Base-by-base conservation (phyloP, 2,113 vertebrate genomes). In the Platysternon megacephalum region DNA sequence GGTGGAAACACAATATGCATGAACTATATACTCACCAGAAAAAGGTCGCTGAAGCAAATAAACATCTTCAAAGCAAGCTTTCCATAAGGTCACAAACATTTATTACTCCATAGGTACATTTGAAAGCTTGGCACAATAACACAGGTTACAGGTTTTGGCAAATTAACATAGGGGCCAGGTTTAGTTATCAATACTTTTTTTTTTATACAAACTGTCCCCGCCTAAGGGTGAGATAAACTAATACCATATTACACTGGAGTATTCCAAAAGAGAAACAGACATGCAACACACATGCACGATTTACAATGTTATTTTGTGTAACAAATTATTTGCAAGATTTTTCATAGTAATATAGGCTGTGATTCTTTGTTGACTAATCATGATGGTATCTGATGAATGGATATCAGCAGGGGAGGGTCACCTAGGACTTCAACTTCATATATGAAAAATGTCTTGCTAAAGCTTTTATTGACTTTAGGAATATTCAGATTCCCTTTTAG, bases 401-500 rank as follows among this genome's bases (percentile, higher is more conserved):
- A 4, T 86, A 78, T 87, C 95, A 93, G 88, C 93, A 83, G 93
- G 88, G 94, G 84, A 94, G 56, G 91, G 85, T 87, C 91, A n/a
- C 94, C 2, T 74, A 81, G 93, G 85, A 81, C 72, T 97, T 96
- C 96, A 91, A 91, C 95, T 96, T 95, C 95, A 55, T 88, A 49
- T 85, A 68, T 95, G 88, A 86, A 95, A 88, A 85, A 3, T 49
- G 49, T 90, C 74, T 65, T 95, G 96, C 96, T 96, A 97, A 81
- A 94, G 26, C 11, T 74, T 44, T 22, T 96, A 94, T 97, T 97
- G 96, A 97, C 95, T 97, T 95, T 89, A 97, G 95, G 95, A 96
- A 95, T 97, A 95, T 97, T 97, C 94, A 58, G 93, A 96, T 97
- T 97, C 96, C 61, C 96, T 92, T 76, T 95, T 91, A 72, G 90